These are phyloP conservation scores for Apostichopus californicus DNA, from an alignment of 35 echinoderm and acorn worm genomes.

Conservation along the genomic window DNA sequence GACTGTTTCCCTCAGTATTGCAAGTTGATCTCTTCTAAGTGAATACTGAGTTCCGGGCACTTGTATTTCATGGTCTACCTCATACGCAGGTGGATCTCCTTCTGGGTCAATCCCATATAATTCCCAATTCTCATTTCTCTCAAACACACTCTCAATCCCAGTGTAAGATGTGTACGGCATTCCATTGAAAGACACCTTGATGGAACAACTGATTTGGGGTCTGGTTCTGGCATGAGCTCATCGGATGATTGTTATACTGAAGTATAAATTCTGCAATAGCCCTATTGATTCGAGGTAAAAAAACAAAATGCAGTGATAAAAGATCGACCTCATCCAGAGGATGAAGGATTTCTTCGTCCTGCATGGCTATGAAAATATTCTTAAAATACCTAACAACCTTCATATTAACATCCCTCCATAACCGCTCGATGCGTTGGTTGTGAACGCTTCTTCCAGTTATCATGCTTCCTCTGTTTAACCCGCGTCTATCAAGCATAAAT, in stretches of 20 bases:
- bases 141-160: slow-evolving; percentile 22
- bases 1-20: background rate
- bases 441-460: slow-evolving; percentile 69
- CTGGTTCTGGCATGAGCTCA: slow-evolving; percentile 56
- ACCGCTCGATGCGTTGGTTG: slow-evolving; percentile 68
- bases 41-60: background rate
- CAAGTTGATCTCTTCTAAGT: background rate
- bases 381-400: slow-evolving; percentile 68
- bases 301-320: slow-evolving; percentile 53
- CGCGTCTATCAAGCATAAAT: slow-evolving; percentile 44
- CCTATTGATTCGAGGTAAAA: slow-evolving; percentile 62
- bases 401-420: no score
- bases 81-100: background rate
- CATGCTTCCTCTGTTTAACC: slow-evolving; percentile 46
- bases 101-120: slow-evolving; percentile 20
- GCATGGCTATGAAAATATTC: slow-evolving; percentile 44
- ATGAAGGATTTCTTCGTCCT: slow-evolving; percentile 51
- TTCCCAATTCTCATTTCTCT: slow-evolving; percentile 4
- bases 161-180: background rate
- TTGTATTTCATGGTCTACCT: background rate
- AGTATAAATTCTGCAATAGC: slow-evolving; percentile 39
- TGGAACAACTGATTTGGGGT: slow-evolving; percentile 62
- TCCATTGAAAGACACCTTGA: slow-evolving; percentile 30
- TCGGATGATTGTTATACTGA: slow-evolving; percentile 59
- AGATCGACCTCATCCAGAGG: slow-evolving; percentile 64